Base-by-base conservation (phyloP, 30 jellyfish, hydroid and myxozoan genomes). In the Nemopilema nomurai region DNA sequence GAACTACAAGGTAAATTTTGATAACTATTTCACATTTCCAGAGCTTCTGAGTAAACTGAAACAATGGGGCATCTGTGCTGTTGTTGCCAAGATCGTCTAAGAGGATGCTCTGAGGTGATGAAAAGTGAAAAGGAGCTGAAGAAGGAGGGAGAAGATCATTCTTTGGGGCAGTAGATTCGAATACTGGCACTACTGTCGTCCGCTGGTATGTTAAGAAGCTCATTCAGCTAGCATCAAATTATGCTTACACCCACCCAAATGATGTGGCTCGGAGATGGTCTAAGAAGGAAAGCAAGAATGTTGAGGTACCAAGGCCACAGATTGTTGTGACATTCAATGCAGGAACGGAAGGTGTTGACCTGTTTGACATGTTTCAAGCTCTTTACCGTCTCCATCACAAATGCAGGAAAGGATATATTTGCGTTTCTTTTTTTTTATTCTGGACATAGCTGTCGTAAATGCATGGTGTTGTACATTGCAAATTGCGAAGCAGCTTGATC, bases 341-440 rank as follows among this genome's bases (percentile, higher is more conserved):
- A 71, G 91, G 91, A 26, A 68, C 69, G 87, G 87, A 67, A 32
- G 90, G 87, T 49, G 91, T 82, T 69, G 91, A 82, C 86, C 86
- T 82, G 32, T 69, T 81, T 69, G 82, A 81, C 70, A 81, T 81
- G 90, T 81, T 81, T 49, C 82, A 32, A 32, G 82, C 85, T 23
- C 69, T 82, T 49, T 82, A 82, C 69, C 78, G 78, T 49, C 91
- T 82, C 19, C 87, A 82, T 72, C 91, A 82, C 52, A 69, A 51
- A 63, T 28, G 87, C 53, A 3, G 71, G 76, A 82, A 69, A 41
- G 91, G 86, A 8, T 82, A 82, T 68, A 82, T n/a, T n/a, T 41
- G 57, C 57, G 57, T 41, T 41, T 41, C 57, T 41, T 41, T 41
- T 82, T 82, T 49, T 69, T 77, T 87, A 62, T 53, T 71, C 57